Conservation (phyloP, 2,797 vertebrate genomes). For the Anabacerthia variegaticeps region DNA sequence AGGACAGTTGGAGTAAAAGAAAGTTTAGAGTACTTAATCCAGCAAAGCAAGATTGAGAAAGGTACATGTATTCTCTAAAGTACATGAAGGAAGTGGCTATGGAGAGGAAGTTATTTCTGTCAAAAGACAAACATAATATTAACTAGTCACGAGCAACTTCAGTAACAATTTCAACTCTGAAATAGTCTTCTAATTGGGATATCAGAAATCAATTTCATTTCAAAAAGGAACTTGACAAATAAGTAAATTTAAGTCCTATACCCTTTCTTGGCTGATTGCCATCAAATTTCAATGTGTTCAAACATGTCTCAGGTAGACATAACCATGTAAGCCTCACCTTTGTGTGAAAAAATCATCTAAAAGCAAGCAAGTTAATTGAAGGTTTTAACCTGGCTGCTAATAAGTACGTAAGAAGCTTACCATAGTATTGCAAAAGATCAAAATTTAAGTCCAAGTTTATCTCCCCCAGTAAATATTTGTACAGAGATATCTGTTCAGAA, state of each 20-base stretch:
- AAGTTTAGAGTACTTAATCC: background rate
- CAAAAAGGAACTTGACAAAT: background rate
- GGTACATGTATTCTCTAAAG: background rate
- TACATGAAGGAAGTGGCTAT: background rate
- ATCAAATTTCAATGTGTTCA: background rate
- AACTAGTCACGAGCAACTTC: background rate
- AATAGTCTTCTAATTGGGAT: background rate
- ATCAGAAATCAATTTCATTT: background rate
- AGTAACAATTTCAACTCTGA: background rate
- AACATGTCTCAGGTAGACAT: background rate
- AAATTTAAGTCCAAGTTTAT: background rate
- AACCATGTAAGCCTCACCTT: background rate
- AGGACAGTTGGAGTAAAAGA: background rate
- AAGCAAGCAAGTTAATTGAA: background rate
- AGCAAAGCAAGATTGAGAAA: background rate
- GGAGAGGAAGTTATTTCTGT: background rate
- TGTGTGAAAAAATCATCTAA: background rate
- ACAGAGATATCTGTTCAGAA: background rate
- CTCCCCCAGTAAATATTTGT: background rate
- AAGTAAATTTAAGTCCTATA: background rate
- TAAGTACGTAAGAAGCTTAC: background rate
- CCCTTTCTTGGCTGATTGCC: background rate
- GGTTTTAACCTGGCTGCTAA: background rate
- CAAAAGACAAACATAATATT: background rate
- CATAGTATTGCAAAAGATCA: background rate